Evolutionary conservation across 2,888 invertebrate species (phyloP).

Genomic region (Thecophora atra): DNA sequence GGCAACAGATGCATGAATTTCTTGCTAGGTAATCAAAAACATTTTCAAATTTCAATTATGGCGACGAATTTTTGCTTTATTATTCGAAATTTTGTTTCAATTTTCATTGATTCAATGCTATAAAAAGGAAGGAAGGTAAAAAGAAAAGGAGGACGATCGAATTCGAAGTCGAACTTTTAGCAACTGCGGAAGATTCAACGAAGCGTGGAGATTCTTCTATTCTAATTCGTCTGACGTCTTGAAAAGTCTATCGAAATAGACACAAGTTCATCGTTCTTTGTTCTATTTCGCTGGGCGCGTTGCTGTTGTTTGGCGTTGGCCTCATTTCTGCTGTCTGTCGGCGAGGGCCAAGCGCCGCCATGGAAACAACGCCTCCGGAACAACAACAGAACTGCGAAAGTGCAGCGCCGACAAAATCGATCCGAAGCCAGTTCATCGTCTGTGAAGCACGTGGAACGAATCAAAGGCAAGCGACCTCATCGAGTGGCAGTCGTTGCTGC

Average conservation of each 20-base stretch:
- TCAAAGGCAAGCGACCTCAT: conserved; percentile 11
- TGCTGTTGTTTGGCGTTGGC: background rate
- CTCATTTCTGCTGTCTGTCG: background rate
- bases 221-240: background rate
- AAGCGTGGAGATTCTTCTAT: too few species aligned
- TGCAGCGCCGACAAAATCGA: conserved; percentile 29
- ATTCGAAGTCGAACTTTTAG: too few species aligned
- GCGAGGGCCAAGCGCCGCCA: conserved; percentile 9
- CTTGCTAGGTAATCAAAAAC: background rate
- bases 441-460: conserved; percentile 29
- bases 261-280: background rate
- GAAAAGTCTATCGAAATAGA: background rate
- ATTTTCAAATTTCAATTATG: background rate
- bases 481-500: background rate
- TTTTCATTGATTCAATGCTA: too few species aligned
- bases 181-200: too few species aligned
- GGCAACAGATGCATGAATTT: background rate
- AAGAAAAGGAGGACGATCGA: too few species aligned
- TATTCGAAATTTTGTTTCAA: background rate
- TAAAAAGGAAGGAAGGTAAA: too few species aligned
- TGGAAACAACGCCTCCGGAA: conserved; percentile 11
- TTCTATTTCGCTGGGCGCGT: too few species aligned
- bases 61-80: background rate
- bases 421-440: conserved; percentile 4
- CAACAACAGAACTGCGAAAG: conserved; percentile 27